These are phyloP conservation scores for Eurois occulta DNA, from an alignment of 2,888 invertebrate species.

Conservation along the genomic window DNA sequence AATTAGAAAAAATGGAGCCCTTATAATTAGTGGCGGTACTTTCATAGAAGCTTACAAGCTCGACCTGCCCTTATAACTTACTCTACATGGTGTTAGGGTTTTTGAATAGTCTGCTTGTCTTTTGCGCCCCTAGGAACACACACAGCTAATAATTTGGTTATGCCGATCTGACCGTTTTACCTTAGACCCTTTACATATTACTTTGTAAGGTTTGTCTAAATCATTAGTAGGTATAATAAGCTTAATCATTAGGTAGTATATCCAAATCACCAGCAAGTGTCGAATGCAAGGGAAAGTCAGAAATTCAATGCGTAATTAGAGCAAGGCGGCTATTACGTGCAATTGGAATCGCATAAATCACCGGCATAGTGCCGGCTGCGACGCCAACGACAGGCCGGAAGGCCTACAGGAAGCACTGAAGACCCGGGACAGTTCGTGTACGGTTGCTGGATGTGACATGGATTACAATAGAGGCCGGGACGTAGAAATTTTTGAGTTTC, in stretches of 20 bases:
- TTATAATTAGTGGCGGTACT: too few relatives aligned
- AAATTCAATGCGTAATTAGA: constrained; percentile 73
- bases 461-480: background rate
- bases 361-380: constrained; percentile 79
- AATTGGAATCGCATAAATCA: constrained; percentile 88
- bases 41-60: too few relatives aligned
- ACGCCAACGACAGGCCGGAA: constrained; percentile 87
- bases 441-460: constrained; percentile 71
- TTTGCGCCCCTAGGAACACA: too few relatives aligned
- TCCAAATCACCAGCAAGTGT: constrained; percentile 30
- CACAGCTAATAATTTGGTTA: too few relatives aligned
- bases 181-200: too few relatives aligned
- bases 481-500: background rate
- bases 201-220: too few relatives aligned
- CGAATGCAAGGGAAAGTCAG: constrained; percentile 59
- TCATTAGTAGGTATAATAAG: too few relatives aligned
- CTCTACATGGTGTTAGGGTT: too few relatives aligned
- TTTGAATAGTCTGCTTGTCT: too few relatives aligned
- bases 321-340: constrained; percentile 81
- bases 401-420: constrained; percentile 84
- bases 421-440: constrained; percentile 72
- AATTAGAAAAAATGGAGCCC: too few relatives aligned
- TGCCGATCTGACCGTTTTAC: too few relatives aligned
- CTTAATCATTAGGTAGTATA: background rate
- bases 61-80: too few relatives aligned